Conservation (phyloP, 2,888 invertebrate genomes). For the Plagiodera versicolora region DNA sequence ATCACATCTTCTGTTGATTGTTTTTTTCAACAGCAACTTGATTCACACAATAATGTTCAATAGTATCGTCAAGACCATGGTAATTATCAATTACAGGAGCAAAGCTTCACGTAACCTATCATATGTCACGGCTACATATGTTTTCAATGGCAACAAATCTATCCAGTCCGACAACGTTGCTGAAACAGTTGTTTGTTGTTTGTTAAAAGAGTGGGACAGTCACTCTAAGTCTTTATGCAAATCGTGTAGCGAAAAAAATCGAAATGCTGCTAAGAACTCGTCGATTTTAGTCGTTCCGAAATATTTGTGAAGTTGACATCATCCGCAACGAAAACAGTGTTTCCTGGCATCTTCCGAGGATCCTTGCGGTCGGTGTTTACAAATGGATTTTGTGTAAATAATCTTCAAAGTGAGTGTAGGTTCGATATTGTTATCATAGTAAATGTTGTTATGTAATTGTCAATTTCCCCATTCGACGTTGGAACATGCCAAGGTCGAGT, state of each 20-base stretch:
- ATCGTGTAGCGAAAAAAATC: slow-evolving; percentile 33
- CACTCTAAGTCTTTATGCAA: slow-evolving; percentile 34
- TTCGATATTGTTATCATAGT: slow-evolving; percentile 20
- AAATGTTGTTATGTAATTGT: slow-evolving; percentile 6
- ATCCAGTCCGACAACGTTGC: slow-evolving; percentile 18
- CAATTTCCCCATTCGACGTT: neutral
- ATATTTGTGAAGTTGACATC: slow-evolving; percentile 34
- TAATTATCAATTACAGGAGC: neutral
- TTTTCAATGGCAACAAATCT: neutral
- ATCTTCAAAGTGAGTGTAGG: slow-evolving; percentile 35
- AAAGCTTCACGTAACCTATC: neutral
- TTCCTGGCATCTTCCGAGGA: neutral
- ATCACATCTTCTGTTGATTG: too few species aligned
- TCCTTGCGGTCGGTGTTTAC: slow-evolving; percentile 1
- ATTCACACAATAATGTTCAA: neutral
- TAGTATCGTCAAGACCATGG: neutral
- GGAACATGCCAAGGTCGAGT: slow-evolving; percentile 8
- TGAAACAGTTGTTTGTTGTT: slow-evolving; percentile 9
- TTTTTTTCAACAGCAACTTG: neutral
- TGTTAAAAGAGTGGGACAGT: slow-evolving; percentile 30
- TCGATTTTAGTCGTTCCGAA: slow-evolving; percentile 32
- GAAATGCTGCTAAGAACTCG: slow-evolving; percentile 32
- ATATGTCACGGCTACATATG: neutral
- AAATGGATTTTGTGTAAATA: slow-evolving; percentile 1
- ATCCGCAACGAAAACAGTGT: slow-evolving; percentile 12